phyloP scores from a whole-genome alignment of 2,888 invertebrate species.

The Magallana nippona region DNA sequence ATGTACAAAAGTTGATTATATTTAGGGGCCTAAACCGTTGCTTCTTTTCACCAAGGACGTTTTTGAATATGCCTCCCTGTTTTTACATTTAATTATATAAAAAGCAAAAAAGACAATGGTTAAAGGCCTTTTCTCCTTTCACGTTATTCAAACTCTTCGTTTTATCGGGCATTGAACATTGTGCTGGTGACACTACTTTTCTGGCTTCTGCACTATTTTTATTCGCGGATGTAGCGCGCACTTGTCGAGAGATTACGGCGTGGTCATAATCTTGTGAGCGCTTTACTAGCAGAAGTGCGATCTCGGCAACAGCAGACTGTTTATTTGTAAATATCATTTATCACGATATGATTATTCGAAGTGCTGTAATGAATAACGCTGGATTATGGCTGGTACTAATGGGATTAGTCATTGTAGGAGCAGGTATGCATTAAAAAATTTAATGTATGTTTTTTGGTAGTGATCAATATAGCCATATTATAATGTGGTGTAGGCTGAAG shows the following conservation, averaged over 20 bases:
- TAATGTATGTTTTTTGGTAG: not conserved
- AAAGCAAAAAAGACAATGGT: too few relatives aligned
- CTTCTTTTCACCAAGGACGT: too few relatives aligned
- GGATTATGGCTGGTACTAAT: slow-evolving; percentile 18
- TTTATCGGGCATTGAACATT: too few relatives aligned
- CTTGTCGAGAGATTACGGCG: not conserved
- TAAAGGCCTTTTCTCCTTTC: too few relatives aligned
- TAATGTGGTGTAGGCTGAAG: not conserved
- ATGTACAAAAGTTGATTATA: too few relatives aligned
- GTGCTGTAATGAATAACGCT: slow-evolving; percentile 23
- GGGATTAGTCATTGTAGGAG: slow-evolving; percentile 1
- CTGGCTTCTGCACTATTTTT: not conserved
- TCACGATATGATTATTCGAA: slow-evolving; percentile 5
- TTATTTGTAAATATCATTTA: slow-evolving; percentile 8
- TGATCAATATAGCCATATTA: slow-evolving; percentile 19
- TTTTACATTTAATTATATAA: too few relatives aligned
- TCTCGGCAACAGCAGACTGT: not conserved
- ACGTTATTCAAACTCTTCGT: too few relatives aligned
- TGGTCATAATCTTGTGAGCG: slow-evolving; percentile 27
- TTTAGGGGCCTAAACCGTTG: too few relatives aligned
- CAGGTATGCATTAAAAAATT: not conserved
- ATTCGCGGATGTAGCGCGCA: slow-evolving; percentile 5
- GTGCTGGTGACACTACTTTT: too few relatives aligned
- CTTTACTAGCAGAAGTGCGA: slow-evolving; percentile 21
- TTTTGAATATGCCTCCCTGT: too few relatives aligned